Percentiles rank a stretch among this genome's conserved stretches.
Conservation (phyloP, 2,113 vertebrate genomes). For the Odontophorus gujanensis region DNA sequence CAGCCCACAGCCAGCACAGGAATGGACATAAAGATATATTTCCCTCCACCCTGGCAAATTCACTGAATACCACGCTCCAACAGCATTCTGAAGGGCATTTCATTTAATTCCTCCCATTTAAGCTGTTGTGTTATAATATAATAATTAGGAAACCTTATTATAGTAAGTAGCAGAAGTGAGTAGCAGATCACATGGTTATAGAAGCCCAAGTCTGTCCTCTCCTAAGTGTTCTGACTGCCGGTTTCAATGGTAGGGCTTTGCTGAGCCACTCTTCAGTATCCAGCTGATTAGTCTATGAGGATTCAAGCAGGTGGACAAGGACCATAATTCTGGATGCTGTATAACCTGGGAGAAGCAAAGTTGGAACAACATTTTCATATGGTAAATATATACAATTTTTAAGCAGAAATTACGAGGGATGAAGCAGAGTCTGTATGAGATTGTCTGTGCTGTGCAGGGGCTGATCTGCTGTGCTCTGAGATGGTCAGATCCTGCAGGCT, state of each 20-base stretch:
- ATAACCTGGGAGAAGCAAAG: not conserved
- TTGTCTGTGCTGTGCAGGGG: not conserved
- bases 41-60: not conserved
- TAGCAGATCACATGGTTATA: not conserved
- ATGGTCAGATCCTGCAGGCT: not conserved
- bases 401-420: not conserved
- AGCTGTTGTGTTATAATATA: not conserved
- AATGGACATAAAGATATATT: rapidly evolving
- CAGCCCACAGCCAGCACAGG: rapidly evolving
- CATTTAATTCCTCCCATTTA: not conserved
- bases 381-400: not conserved
- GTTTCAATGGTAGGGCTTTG: not conserved
- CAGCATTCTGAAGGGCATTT: not conserved
- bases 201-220: not conserved
- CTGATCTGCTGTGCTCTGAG: not conserved
- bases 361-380: not conserved
- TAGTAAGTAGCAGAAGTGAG: not conserved
- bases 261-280: not conserved
- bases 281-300: not conserved
- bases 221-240: rapidly evolving
- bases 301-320: not conserved
- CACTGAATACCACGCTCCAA: not conserved
- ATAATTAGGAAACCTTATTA: not conserved
- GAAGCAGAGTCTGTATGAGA: not conserved
- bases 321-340: not conserved